Evolutionary conservation across 2,113 vertebrate species (phyloP).

Genomic region (Percopsis transmontana): DNA sequence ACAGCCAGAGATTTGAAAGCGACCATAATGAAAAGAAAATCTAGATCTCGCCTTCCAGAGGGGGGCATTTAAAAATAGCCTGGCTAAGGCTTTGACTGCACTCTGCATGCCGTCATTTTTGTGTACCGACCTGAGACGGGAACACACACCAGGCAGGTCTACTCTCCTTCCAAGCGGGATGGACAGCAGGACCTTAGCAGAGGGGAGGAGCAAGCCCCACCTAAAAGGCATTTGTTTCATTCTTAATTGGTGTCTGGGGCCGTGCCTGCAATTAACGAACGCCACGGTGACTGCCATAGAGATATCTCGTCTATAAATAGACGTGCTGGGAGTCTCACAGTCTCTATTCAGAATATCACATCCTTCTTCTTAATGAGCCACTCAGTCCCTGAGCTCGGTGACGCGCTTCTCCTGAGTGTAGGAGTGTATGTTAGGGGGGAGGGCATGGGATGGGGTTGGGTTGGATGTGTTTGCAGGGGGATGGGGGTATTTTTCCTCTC

Average conservation of each 20-base stretch:
- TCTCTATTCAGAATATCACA: conserved; percentile 85
- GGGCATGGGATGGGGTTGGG: conserved; percentile 55
- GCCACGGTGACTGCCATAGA: conserved; percentile 78
- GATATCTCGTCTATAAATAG: conserved; percentile 81
- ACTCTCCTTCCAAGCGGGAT: conserved; percentile 47
- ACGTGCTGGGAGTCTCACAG: conserved; percentile 80
- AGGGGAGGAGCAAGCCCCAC: conserved; percentile 66
- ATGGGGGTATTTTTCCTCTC: conserved; percentile 62
- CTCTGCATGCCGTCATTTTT: conserved; percentile 57
- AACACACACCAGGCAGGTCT: conserved; percentile 58
- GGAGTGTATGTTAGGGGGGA: conserved; percentile 58
- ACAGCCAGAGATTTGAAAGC: conserved; percentile 49
- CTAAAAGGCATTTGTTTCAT: conserved; percentile 82
- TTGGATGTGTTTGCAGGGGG: conserved; percentile 55
- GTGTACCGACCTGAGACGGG: conserved; percentile 65
- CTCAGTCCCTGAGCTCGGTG: conserved; percentile 77
- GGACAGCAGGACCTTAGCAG: conserved; percentile 59
- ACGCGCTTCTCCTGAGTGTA: conserved; percentile 65
- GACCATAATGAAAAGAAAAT: conserved; percentile 60
- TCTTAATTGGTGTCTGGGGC: conserved; percentile 84
- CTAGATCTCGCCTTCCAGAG: conserved; percentile 70
- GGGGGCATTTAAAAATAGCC: conserved; percentile 78
- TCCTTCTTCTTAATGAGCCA: conserved; percentile 83
- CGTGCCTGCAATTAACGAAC: conserved; percentile 78
- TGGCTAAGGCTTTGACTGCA: conserved; percentile 63